Evolutionary conservation across 1,140 invertebrate genomes (phyloP).

Genomic region (Sycobia sp.): DNA sequence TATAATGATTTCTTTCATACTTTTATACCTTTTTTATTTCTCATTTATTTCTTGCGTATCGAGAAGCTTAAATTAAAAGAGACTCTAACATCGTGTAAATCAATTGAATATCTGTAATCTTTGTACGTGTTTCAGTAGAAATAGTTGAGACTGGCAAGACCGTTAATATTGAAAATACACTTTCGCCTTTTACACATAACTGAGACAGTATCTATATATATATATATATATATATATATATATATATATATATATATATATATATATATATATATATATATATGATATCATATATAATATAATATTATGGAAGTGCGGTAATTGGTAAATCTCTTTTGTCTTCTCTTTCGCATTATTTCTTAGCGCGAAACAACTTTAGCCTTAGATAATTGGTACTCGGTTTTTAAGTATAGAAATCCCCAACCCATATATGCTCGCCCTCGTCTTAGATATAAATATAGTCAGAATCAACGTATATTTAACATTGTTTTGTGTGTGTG

Average conservation of each 20-base stretch:
- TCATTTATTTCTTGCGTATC: constrained; percentile 15
- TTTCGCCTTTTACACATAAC: constrained; percentile 30
- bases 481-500: no score
- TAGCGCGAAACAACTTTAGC: constrained; percentile 20
- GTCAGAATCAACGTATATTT: no score
- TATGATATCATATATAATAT: no score
- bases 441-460: constrained; percentile 2
- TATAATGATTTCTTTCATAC: no score
- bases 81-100: constrained; percentile 30
- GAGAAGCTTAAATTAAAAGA: constrained; percentile 33
- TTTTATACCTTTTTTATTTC: constrained; percentile 5
- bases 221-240: no score
- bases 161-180: constrained; percentile 31
- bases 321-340: constrained; percentile 21
- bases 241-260: no score
- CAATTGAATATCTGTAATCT: constrained; percentile 30
- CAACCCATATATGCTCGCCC: no score
- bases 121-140: constrained; percentile 33
- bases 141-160: constrained; percentile 25
- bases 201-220: no score
- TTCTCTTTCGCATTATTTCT: no score
- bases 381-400: constrained; percentile 14
- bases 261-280: no score
- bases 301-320: constrained; percentile 27
- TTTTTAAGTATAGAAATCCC: constrained; percentile 24